Evolutionary conservation across 30 jellyfish, hydroid and myxozoan species (phyloP).

Genomic region (Turritopsis dohrnii): DNA sequence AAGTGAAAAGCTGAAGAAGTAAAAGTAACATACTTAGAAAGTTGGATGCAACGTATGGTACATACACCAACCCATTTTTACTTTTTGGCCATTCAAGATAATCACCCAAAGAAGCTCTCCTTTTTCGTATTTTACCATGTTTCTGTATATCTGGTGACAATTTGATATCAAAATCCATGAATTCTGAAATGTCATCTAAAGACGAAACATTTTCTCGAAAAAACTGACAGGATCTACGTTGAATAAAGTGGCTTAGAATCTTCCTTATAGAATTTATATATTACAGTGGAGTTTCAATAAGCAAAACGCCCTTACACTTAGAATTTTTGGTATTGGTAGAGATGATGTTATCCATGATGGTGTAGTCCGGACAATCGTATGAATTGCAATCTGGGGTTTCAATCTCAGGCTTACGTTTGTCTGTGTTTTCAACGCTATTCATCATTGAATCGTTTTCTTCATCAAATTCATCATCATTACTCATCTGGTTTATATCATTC

Average conservation of each 20-base stretch:
- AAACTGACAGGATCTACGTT: neutral
- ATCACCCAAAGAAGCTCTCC: neutral
- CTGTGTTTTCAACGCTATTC: neutral
- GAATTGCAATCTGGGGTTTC: neutral
- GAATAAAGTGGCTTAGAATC: too few relatives aligned
- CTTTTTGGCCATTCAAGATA: neutral
- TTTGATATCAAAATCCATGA: neutral
- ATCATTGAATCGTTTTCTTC: neutral
- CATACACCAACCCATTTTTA: neutral
- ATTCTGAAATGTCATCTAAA: neutral
- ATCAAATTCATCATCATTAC: neutral
- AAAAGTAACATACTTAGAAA: neutral
- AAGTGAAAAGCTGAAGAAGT: neutral
- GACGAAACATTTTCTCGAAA: neutral
- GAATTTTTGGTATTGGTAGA: neutral
- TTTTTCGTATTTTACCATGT: neutral
- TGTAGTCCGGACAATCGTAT: neutral
- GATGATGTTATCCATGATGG: neutral
- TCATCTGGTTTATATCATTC: neutral
- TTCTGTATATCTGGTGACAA: neutral
- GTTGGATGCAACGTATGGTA: neutral
- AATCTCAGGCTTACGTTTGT: neutral
- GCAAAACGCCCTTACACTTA: too few relatives aligned
- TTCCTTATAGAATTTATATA: too few relatives aligned
- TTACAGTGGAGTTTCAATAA: too few relatives aligned